Base-by-base conservation (phyloP, 2,797 vertebrate species). In the Australoheros facetus region DNA sequence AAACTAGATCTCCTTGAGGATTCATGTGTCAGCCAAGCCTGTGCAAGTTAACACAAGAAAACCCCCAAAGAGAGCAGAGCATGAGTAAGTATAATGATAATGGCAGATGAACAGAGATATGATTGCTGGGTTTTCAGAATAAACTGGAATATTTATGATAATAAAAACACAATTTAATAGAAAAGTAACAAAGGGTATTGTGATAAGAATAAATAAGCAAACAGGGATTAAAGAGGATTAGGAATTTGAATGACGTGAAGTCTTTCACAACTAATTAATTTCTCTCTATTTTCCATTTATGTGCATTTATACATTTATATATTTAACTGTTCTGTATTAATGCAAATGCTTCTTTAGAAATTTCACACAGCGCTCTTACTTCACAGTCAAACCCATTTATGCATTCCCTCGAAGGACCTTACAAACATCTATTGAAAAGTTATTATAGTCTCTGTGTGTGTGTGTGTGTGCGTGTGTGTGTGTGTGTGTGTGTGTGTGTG, bases 1-100 rank as follows among this genome's bases (percentile, higher is more conserved):
- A 84, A 73, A 86, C 73, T 79, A 53, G 37, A 79, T 87, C 81
- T 85, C 82, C 84, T 73, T 2, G 51, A 83, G 76, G 84, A 87
- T 80, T 86, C 77, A 71, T 77, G 75, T 72, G 71, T 78, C 79
- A 84, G 82, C 85, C 83, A 85, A 77, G 77, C 71, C 60, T 75
- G 54, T 28, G 42, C 73, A 56, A 80, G 73, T 79, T 48, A 72
- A 76, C 58, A 78, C 77, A 70, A 60, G 55, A 81, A 75, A 58
- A 7, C 71, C 28, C 74, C 57, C 37, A 71, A 54, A 19, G 74
- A 77, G 30, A 85, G 62, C n/a, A 55, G 17, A 21, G 56, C 59
- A 30, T 57, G 19, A 17, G 8, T 64, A 19, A 32, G 55, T 42
- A 23, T 60, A 3, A 28, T 59, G 5, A 77, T n/a, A 17, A 56